A percentile compares a stretch with the other conserved stretches of the same genome.
These are phyloP conservation scores for Smittia aterrima DNA, from an alignment of 2,888 invertebrate species.

Conservation along the genomic window DNA sequence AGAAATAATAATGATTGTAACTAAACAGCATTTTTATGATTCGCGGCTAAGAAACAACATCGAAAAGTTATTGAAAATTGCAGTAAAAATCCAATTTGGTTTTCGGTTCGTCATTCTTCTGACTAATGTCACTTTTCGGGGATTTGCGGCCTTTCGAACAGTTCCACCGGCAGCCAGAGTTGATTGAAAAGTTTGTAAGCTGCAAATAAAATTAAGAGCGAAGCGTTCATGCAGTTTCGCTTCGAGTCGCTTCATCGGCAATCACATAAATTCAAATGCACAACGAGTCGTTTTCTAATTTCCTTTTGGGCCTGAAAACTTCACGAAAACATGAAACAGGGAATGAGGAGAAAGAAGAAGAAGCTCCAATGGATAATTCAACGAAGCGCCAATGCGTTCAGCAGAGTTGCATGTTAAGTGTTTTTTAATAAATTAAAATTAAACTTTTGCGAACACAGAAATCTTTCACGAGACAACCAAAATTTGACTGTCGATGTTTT, in stretches of 20 bases:
- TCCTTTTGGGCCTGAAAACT: not conserved
- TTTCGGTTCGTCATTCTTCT: no score
- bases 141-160: not conserved
- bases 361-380: not conserved
- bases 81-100: slow-evolving; percentile 5
- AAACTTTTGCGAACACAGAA: not conserved
- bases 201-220: no score
- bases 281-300: not conserved
- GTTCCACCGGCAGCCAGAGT: not conserved
- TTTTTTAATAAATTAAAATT: slow-evolving; percentile 41
- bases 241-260: no score
- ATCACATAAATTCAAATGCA: not conserved
- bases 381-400: slow-evolving; percentile 31
- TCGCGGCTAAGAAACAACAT: slow-evolving; percentile 2
- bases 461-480: not conserved
- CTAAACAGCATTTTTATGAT: not conserved
- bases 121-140: not conserved
- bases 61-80: not conserved
- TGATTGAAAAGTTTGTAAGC: not conserved
- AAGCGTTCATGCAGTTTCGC: not conserved
- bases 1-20: not conserved
- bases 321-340: not conserved
- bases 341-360: no score
- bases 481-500: not conserved
- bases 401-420: slow-evolving; percentile 39